A percentile compares a stretch with the other conserved stretches of the same genome.
These are phyloP conservation scores for Myiothlypis coronata DNA, from an alignment of 2,797 vertebrate species.

Conservation along the genomic window DNA sequence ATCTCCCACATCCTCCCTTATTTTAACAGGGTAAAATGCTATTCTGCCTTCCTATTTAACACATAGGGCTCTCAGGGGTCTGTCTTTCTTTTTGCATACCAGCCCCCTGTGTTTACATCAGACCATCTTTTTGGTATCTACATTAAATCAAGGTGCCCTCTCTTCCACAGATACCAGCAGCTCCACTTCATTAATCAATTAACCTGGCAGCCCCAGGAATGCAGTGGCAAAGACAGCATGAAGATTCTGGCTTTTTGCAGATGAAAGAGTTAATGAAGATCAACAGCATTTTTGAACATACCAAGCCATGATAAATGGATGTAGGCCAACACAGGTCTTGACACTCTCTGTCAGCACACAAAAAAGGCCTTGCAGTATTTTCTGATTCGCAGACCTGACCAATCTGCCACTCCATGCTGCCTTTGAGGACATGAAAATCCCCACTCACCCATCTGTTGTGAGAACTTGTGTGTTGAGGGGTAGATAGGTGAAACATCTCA, in stretches of 20 bases:
- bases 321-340: conserved; percentile 53
- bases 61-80: not conserved
- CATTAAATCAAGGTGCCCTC: conserved; percentile 5
- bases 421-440: not conserved
- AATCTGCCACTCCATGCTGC: not conserved
- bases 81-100: not conserved
- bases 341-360: conserved; percentile 23
- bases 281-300: conserved; percentile 34
- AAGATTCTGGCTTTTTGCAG: not conserved
- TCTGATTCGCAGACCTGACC: not conserved
- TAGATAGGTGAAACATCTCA: conserved; percentile 15
- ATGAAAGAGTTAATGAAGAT: conserved; percentile 41
- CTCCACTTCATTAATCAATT: conserved; percentile 48
- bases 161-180: conserved; percentile 5
- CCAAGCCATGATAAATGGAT: conserved; percentile 53
- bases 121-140: not conserved
- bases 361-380: not conserved
- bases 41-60: not conserved
- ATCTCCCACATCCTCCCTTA: not conserved
- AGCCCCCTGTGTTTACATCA: not conserved
- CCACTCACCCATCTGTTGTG: not conserved
- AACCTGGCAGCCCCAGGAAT: conserved; percentile 21
- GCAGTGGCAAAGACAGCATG: not conserved
- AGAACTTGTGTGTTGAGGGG: conserved; percentile 22
- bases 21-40: not conserved